Conservation (phyloP, 2,888 invertebrate genomes). For the Heteropelma amictum region DNA sequence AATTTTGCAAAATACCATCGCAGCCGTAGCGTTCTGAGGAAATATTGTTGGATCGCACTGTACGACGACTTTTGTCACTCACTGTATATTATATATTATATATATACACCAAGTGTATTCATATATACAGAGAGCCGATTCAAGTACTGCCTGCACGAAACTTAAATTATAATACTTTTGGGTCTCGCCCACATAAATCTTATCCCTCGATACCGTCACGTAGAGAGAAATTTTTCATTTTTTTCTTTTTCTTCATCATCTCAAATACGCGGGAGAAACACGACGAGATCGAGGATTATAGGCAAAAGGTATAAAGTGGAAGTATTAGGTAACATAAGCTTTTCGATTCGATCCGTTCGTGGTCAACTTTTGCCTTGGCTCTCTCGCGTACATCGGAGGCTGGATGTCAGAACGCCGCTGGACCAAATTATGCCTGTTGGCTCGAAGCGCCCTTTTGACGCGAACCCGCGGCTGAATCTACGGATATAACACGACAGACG, state of each 20-base stretch:
- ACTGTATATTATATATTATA: too few species aligned
- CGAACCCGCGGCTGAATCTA: background rate
- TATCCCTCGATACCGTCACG: constrained; percentile 22
- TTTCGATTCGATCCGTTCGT: constrained; percentile 42
- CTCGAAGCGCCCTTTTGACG: background rate
- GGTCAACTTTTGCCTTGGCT: constrained; percentile 37
- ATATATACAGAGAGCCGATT: background rate
- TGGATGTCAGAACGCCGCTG: background rate
- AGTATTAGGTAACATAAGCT: constrained; percentile 48
- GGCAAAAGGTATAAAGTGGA: constrained; percentile 42
- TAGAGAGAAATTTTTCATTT: background rate
- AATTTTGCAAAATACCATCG: too few species aligned
- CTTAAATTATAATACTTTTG: constrained; percentile 38
- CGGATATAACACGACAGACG: background rate
- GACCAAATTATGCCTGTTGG: background rate
- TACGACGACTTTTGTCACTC: too few species aligned
- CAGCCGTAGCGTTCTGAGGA: too few species aligned
- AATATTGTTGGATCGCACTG: too few species aligned
- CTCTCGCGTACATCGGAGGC: constrained; percentile 17
- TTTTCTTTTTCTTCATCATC: background rate
- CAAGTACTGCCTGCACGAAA: constrained; percentile 8
- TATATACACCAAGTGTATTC: too few species aligned
- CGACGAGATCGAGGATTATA: constrained; percentile 30
- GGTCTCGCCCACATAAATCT: constrained; percentile 47
- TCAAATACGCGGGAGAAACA: background rate